Base-by-base conservation (phyloP, 1,140 invertebrate genomes). In the Drosophila micromelanica region DNA sequence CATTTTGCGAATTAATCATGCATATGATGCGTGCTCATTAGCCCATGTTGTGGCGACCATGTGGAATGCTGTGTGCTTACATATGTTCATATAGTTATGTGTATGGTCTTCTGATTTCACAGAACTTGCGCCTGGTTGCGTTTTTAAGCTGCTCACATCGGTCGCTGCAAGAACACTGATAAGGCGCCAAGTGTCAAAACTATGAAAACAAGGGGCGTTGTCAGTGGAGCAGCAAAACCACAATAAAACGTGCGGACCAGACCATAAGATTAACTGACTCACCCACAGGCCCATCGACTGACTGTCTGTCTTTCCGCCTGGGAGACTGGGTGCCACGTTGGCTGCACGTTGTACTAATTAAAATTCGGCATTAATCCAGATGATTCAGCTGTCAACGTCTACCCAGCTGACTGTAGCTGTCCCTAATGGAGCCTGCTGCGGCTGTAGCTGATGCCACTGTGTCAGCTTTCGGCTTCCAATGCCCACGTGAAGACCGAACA, bases 311-410 rank as follows among this genome's bases (percentile, higher is more conserved):
- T 6, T 15, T 7, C 40, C 4, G 2, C 6, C 40, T 27, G 38
- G n/a, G n/a, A n/a, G 20, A 12, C 32, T 54, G 46, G 35, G 27
- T 42, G 49, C 12, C 37, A 27, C 20, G 11, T 15, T 48, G 46
- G 56, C 68, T 67, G 68, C 57, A 65, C 69, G 76, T 79, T 76
- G 89, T 80, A 84, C 80, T 90, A 90, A 90, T 90, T 90, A 90
- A 91, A 90, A 90, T 90, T 90, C 87, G 76, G 77, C 82, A 90
- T 89, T 90, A 90, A 90, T 90, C 87, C 89, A 78, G 79, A 89
- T 89, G 84, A 89, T 90, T 90, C 85, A 84, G 79, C 85, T 89
- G 84, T 89, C 82, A 86, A 80, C 84, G 69, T 42, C 38, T 57
- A 51, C 59, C 67, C 46, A 12, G 27, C 12, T 17, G 17, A 37